phyloP scores from a whole-genome alignment of 2,888 invertebrate species.

The Epiblema foenella region DNA sequence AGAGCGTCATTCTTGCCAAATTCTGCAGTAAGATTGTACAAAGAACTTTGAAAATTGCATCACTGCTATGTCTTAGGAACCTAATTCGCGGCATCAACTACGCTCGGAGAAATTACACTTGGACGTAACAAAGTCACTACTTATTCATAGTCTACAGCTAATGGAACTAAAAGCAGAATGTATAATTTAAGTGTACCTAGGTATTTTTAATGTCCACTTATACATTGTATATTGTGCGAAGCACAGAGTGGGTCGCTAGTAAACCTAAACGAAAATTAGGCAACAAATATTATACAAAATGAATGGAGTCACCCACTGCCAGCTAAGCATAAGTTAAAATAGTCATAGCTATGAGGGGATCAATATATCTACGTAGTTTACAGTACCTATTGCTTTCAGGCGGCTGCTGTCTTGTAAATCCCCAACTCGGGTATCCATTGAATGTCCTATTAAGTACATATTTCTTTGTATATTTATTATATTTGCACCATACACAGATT shows the following conservation, averaged over 20 bases:
- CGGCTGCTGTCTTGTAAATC: background rate
- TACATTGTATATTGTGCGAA: background rate
- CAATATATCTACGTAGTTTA: background rate
- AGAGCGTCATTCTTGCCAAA: background rate
- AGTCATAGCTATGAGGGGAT: background rate
- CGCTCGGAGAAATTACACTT: too few species aligned
- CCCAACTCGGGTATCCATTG: background rate
- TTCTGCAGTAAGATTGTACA: too few species aligned
- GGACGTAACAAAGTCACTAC: background rate
- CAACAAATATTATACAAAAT: background rate
- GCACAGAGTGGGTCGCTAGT: background rate
- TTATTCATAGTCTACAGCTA: background rate
- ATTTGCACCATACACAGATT: too few species aligned
- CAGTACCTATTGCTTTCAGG: background rate
- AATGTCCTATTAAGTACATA: background rate
- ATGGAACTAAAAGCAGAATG: too few species aligned
- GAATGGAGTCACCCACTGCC: slow-evolving; percentile 2
- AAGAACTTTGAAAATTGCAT: background rate
- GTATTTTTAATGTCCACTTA: background rate
- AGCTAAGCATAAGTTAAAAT: background rate
- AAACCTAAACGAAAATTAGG: background rate
- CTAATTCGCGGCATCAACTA: too few species aligned
- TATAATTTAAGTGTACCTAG: too few species aligned
- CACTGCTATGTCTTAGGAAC: background rate
- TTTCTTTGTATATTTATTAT: background rate